Conservation (phyloP, 2,888 invertebrate genomes). For the Octodonta nipae region DNA sequence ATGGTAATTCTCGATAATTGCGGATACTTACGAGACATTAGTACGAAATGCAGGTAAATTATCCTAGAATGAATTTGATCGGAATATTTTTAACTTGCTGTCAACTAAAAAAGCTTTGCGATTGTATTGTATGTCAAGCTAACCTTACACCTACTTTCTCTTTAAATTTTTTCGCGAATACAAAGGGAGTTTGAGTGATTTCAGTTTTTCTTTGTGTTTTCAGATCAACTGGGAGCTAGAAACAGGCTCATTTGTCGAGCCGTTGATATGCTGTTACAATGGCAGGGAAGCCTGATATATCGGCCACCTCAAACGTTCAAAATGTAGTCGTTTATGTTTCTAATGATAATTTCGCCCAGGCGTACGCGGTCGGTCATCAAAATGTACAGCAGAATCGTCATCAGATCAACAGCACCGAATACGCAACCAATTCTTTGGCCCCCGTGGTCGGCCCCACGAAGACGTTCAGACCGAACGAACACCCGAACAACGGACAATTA, state of each 20-base stretch:
- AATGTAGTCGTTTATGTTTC: slow-evolving; percentile 46
- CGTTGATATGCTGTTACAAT: slow-evolving; percentile 63
- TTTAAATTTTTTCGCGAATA: too few relatives aligned
- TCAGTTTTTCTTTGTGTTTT: slow-evolving; percentile 13
- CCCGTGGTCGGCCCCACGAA: slow-evolving; percentile 25
- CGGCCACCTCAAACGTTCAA: slow-evolving; percentile 40
- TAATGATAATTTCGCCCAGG: slow-evolving; percentile 42
- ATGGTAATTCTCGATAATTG: slow-evolving; percentile 33
- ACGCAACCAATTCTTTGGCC: slow-evolving; percentile 27
- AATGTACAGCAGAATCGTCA: slow-evolving; percentile 29
- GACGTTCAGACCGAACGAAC: slow-evolving; percentile 16
- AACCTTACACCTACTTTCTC: too few relatives aligned
- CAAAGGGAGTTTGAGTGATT: neutral
- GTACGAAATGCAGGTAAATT: slow-evolving; percentile 38
- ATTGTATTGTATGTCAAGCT: too few relatives aligned
- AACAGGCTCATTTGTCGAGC: slow-evolving; percentile 36
- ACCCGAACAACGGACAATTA: slow-evolving; percentile 20
- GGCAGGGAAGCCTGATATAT: slow-evolving; percentile 67
- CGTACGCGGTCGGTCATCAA: slow-evolving; percentile 39
- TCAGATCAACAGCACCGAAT: slow-evolving; percentile 33
- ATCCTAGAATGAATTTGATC: neutral
- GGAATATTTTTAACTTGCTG: neutral
- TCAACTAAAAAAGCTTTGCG: neutral
- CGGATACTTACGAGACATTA: slow-evolving; percentile 26
- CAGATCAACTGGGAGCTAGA: slow-evolving; percentile 33